phyloP scores from a whole-genome alignment of 1,140 invertebrate species.

The Leptinotarsa defecta region DNA sequence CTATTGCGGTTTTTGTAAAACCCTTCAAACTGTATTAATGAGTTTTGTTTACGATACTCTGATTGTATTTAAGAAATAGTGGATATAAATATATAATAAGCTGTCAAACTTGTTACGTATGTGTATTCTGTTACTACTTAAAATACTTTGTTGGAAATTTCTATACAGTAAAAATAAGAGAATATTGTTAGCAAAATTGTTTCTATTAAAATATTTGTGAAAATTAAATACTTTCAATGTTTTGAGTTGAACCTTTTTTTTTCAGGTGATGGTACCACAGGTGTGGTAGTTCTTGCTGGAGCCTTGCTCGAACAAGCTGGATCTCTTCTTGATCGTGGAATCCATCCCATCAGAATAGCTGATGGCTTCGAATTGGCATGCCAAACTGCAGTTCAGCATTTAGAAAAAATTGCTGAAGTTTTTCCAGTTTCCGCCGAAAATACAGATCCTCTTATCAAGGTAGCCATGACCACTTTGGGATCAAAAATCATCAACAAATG shows the following conservation, averaged over 20 bases:
- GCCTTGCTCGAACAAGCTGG: conserved; percentile 96
- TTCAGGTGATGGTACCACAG: conserved; percentile 93
- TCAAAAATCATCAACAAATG: conserved; percentile 97
- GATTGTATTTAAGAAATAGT: too few species aligned
- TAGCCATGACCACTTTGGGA: conserved; percentile 97
- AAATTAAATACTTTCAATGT: too few species aligned
- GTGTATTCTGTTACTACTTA: too few species aligned
- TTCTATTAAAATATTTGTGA: too few species aligned
- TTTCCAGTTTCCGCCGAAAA: conserved; percentile 86
- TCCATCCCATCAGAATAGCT: conserved; percentile 98
- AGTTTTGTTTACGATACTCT: too few species aligned
- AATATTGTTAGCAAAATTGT: too few species aligned
- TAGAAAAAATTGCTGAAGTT: conserved; percentile 87
- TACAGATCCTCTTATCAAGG: conserved; percentile 87
- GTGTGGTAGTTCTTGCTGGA: conserved; percentile 87
- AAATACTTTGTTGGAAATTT: too few species aligned
- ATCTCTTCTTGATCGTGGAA: conserved; percentile 90
- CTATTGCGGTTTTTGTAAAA: too few species aligned
- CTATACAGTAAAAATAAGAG: too few species aligned
- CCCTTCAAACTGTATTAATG: too few species aligned
- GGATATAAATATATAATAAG: too few species aligned
- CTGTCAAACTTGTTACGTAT: too few species aligned
- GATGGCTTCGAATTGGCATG: conserved; percentile 99
- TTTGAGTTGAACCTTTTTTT: conserved; percentile 8
- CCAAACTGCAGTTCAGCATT: conserved; percentile 82